Base-by-base conservation (phyloP, 2,797 vertebrate genomes). In the Sebastes trivittatus region DNA sequence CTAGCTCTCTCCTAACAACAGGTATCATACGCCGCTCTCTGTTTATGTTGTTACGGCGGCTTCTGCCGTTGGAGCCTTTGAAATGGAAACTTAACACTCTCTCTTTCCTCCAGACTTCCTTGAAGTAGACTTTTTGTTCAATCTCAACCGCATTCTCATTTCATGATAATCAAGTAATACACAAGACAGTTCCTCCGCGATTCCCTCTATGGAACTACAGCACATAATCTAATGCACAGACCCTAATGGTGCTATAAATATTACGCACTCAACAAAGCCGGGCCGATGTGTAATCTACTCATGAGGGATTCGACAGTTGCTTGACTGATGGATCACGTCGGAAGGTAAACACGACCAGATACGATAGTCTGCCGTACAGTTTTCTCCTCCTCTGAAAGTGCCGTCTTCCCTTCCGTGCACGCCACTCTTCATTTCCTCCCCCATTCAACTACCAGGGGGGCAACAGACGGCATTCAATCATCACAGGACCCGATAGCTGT, bases 131-230 rank as follows among this genome's bases (percentile, higher is more conserved):
- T 89, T 88, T 88, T 83, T 87, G 70, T 88, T 91, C 83, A 77
- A 29, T 88, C 82, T 78, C n/a, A 9, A 73, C 81, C 82, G 85
- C 79, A 16, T 80, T 90, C 89, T 86, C 63, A 54, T 91, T 92
- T 92, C 85, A 89, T 92, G 87, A 88, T 93, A 90, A 94, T 94
- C 89, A 92, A 91, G 90, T 58, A 88, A 89, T 87, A 87, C 92
- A 87, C 89, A 84, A 91, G 89, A 86, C 84, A 25, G 46, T 86
- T 88, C 83, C 78, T 80, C 75, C 32, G 80, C 5, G 71, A 85
- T 85, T 86, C 86, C 83, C 87, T 89, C 88, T 13, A 2, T 70
- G 75, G 86, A 89, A 32, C 73, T 46, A 52, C 79, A 62, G 82
- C 87, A 75, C 73, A 80, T 91, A 90, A 90, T 90, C 82, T 77